Percentiles rank a stretch among this genome's conserved stretches.
Conservation (phyloP, 2,797 vertebrate species). For the Lepidocolaptes lacrymiger region DNA sequence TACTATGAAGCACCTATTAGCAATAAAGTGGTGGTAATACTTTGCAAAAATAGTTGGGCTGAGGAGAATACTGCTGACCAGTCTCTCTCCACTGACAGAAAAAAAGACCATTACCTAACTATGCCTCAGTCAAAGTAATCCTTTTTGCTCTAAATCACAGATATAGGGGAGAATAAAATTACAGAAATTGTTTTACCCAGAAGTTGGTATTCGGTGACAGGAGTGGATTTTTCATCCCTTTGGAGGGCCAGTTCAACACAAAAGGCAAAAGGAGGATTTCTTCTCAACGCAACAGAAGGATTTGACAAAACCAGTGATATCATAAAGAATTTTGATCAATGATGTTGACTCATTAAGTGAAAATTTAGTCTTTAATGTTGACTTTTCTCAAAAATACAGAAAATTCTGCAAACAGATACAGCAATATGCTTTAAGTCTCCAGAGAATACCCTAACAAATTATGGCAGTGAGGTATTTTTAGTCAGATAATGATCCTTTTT, state of each 20-base stretch:
- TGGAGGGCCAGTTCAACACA: neutral
- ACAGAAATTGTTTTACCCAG: neutral
- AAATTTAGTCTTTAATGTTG: neutral
- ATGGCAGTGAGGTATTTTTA: neutral
- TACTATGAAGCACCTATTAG: constrained; percentile 9
- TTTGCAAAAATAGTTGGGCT: neutral
- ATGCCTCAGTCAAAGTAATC: neutral
- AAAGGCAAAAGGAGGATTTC: neutral
- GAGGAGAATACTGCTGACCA: neutral
- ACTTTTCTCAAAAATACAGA: neutral
- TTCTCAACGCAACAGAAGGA: neutral
- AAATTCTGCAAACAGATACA: neutral
- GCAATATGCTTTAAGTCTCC: neutral
- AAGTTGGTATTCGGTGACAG: neutral
- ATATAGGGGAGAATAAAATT: neutral
- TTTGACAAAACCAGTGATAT: neutral
- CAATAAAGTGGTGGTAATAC: neutral
- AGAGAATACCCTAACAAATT: neutral
- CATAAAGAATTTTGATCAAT: neutral
- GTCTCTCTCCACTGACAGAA: neutral
- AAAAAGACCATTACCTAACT: neutral
- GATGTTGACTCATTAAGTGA: neutral
- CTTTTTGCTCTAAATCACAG: neutral
- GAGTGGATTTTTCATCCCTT: neutral
- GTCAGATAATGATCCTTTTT: neutral